phyloP scores from a whole-genome alignment of 1,140 invertebrate species.

The Drosophila gunungcola region DNA sequence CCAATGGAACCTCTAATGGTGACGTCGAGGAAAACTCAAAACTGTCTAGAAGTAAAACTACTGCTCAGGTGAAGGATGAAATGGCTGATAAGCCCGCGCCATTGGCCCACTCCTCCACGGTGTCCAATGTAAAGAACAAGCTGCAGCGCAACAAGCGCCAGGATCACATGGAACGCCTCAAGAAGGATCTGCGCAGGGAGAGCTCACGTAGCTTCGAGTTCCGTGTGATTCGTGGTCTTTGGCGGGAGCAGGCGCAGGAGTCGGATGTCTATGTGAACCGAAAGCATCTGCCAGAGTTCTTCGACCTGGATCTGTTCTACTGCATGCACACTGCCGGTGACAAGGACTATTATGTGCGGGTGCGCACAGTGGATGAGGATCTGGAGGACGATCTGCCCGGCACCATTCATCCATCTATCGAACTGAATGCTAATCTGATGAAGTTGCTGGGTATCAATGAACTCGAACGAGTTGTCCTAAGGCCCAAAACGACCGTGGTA shows the following conservation, averaged over 20 bases:
- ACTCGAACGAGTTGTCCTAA: slow-evolving; percentile 70
- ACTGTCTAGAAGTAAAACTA: slow-evolving; percentile 65
- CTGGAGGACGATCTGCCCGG: slow-evolving; percentile 47
- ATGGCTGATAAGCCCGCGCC: slow-evolving; percentile 17
- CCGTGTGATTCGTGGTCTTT: slow-evolving; percentile 71
- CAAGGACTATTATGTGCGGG: slow-evolving; percentile 81
- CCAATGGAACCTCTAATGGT: slow-evolving; percentile 52
- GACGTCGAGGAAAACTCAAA: slow-evolving; percentile 29
- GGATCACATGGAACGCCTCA: slow-evolving; percentile 76
- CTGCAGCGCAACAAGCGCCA: slow-evolving; percentile 67
- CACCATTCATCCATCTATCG: slow-evolving; percentile 77
- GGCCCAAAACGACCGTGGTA: slow-evolving; percentile 70
- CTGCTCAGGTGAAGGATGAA: slow-evolving; percentile 57
- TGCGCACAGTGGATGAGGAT: slow-evolving; percentile 56
- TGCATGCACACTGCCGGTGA: slow-evolving; percentile 66
- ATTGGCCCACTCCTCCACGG: slow-evolving; percentile 64
- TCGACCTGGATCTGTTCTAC: slow-evolving; percentile 76
- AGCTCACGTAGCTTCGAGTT: slow-evolving; percentile 73
- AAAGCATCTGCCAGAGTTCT: slow-evolving; percentile 72
- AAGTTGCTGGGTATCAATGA: slow-evolving; percentile 77
- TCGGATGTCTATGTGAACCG: slow-evolving; percentile 78
- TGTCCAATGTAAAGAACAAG: slow-evolving; percentile 60
- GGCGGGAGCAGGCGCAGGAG: slow-evolving; percentile 75
- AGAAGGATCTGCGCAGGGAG: slow-evolving; percentile 72
- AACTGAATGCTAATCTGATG: slow-evolving; percentile 81